A percentile compares a stretch with the other conserved stretches of the same genome.
phyloP scores from a whole-genome alignment of 2,888 invertebrate species.

The Leptothorax acervorum region DNA sequence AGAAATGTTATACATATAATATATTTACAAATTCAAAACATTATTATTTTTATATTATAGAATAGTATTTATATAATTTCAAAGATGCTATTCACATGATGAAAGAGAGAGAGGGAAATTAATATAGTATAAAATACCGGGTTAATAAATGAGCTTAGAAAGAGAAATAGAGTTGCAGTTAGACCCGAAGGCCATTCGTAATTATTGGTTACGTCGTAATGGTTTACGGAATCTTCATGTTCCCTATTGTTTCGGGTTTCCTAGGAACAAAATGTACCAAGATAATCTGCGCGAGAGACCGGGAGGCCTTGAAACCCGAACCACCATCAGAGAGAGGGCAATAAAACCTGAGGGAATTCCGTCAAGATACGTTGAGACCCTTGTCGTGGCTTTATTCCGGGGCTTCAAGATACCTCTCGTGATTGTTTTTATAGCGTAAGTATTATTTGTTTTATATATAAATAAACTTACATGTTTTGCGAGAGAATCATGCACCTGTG shows the following conservation, averaged over 20 bases:
- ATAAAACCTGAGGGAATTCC: constrained; percentile 80
- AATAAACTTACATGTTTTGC: constrained; percentile 88
- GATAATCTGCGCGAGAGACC: constrained; percentile 45
- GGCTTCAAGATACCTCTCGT: constrained; percentile 15
- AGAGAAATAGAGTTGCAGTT: neutral
- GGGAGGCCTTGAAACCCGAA: constrained; percentile 69
- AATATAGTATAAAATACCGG: neutral
- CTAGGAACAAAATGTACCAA: constrained; percentile 51
- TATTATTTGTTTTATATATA: constrained; percentile 16
- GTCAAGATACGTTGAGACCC: constrained; percentile 74
- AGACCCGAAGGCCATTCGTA: constrained; percentile 24
- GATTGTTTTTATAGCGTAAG: neutral
- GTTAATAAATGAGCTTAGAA: neutral
- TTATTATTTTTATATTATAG: no score
- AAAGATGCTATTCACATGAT: no score
- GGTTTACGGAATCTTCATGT: constrained; percentile 52
- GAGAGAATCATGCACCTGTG: constrained; percentile 86
- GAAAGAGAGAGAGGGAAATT: neutral
- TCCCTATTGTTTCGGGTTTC: constrained; percentile 49
- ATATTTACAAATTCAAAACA: neutral
- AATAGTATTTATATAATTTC: no score
- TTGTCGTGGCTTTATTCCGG: constrained; percentile 60
- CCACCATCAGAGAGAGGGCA: constrained; percentile 72
- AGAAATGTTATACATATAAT: neutral
- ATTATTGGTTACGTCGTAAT: constrained; percentile 50